phyloP scores from a whole-genome alignment of 2,113 vertebrate species.

The Alectura lathami region DNA sequence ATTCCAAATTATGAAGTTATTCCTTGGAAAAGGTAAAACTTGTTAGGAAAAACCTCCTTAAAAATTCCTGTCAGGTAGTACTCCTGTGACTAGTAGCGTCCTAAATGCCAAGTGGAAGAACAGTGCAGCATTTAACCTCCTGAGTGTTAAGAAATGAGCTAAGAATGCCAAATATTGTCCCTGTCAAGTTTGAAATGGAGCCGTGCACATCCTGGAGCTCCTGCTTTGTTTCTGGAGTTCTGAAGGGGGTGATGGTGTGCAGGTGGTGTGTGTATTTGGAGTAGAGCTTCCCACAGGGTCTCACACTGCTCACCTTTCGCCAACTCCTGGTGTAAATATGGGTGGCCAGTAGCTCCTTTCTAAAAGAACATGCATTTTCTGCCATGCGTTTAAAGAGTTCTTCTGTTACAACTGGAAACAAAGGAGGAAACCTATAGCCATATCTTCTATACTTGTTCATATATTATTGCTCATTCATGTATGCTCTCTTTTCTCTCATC shows the following conservation, averaged over 20 bases:
- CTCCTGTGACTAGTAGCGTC: not conserved
- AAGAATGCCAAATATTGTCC: not conserved
- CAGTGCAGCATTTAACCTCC: not conserved
- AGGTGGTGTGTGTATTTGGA: not conserved
- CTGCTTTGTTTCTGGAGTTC: not conserved
- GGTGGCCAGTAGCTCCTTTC: not conserved
- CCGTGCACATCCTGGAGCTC: not conserved
- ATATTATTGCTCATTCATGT: not conserved
- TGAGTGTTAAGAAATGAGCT: not conserved
- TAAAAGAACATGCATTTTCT: not conserved
- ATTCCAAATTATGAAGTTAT: not conserved
- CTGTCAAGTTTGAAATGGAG: slow-evolving; percentile 22
- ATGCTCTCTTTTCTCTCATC: not conserved
- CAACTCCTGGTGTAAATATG: not conserved
- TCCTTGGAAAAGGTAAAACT: not conserved
- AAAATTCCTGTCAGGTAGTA: not conserved
- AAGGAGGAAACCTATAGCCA: not conserved
- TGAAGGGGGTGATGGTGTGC: too few relatives aligned
- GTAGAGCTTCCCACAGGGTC: not conserved
- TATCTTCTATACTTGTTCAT: not conserved
- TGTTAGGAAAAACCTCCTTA: not conserved
- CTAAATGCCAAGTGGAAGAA: not conserved
- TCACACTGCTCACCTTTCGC: not conserved
- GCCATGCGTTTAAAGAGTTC: not conserved
- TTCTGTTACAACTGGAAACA: not conserved